phyloP scores from a whole-genome alignment of 2,797 vertebrate species.

The Rhinichthys osculus region DNA sequence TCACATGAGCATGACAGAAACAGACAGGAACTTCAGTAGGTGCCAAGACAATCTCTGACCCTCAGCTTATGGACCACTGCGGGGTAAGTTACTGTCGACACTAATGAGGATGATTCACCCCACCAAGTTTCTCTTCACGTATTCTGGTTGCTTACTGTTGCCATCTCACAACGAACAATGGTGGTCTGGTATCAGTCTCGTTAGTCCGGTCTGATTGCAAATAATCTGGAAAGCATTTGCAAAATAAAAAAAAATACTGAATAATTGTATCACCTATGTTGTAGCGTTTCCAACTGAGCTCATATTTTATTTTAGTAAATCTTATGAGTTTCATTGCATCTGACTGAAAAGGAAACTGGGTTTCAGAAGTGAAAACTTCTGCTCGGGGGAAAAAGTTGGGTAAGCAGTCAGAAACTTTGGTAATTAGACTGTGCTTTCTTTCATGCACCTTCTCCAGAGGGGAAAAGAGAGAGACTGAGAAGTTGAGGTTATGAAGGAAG shows the following conservation, averaged over 20 bases:
- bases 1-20: slow-evolving; percentile 7
- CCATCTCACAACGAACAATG: neutral
- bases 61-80: neutral
- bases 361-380: neutral
- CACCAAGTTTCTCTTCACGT: neutral
- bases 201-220: neutral
- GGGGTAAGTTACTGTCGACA: neutral
- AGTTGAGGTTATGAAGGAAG: neutral
- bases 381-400: slow-evolving; percentile 15
- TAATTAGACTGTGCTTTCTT: slow-evolving; percentile 23
- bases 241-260: neutral
- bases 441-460: slow-evolving; percentile 1
- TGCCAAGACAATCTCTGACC: slow-evolving; percentile 32
- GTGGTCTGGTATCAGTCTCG: neutral
- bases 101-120: neutral
- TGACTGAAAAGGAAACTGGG: slow-evolving; percentile 3
- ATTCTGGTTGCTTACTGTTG: neutral
- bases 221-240: neutral
- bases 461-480: neutral
- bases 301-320: neutral
- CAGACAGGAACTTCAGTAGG: slow-evolving; percentile 25
- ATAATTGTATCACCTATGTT: neutral
- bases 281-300: neutral
- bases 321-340: slow-evolving; percentile 19
- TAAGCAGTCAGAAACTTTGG: slow-evolving; percentile 32